Conservation (phyloP, 1,140 invertebrate genomes). For the Lepidurus packardi region DNA sequence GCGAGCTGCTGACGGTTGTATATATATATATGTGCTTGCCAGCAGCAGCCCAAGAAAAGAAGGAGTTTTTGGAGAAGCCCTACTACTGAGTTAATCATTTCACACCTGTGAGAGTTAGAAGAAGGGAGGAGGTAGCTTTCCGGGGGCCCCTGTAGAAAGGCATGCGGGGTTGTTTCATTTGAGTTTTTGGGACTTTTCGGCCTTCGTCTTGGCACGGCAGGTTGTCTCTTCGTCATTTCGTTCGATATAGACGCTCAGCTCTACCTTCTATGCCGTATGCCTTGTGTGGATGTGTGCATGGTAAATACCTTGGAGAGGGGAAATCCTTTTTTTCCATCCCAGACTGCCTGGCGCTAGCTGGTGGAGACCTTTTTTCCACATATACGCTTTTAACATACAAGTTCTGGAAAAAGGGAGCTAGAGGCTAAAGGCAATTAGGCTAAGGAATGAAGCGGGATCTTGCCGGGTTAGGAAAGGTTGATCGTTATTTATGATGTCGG, state of each 20-base stretch:
- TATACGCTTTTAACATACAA: neutral
- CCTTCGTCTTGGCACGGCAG: neutral
- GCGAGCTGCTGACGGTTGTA: constrained; percentile 17
- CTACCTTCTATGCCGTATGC: neutral
- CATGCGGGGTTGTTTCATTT: neutral
- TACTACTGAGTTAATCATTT: constrained; percentile 22
- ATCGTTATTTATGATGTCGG: constrained; percentile 22
- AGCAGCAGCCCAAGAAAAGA: neutral
- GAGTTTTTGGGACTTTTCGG: neutral
- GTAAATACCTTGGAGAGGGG: neutral
- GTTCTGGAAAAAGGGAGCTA: neutral
- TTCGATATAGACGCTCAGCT: neutral
- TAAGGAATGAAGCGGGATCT: constrained; percentile 15
- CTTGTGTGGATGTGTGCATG: no score
- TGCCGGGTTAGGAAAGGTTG: constrained; percentile 17
- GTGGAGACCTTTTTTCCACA: neutral
- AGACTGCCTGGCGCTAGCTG: neutral
- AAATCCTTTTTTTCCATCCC: constrained; percentile 13
- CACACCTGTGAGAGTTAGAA: neutral
- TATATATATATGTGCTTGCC: neutral
- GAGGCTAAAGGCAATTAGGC: constrained; percentile 18
- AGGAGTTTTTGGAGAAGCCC: neutral
- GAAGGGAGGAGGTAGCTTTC: neutral
- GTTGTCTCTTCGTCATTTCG: neutral
- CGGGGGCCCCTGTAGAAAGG: neutral